phyloP scores from a whole-genome alignment of 2,888 invertebrate species.

The Macaria notata region DNA sequence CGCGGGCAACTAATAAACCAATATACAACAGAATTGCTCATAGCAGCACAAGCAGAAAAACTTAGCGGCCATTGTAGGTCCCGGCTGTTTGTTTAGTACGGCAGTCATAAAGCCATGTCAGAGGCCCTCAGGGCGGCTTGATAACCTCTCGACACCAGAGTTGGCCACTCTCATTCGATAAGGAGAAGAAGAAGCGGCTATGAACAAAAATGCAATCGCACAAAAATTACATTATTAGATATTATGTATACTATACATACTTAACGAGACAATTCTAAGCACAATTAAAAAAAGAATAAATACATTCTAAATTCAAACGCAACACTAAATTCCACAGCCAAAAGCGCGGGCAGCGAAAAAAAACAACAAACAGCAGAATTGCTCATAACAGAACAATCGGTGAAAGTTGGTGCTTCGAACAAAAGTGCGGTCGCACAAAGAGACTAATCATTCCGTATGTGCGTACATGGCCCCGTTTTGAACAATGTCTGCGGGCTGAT shows the following conservation, averaged over 20 bases:
- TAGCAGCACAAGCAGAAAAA: conserved; percentile 45
- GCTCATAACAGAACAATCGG: conserved; percentile 46
- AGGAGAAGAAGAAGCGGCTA: too few relatives aligned
- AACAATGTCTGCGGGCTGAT: conserved; percentile 78
- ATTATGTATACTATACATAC: too few relatives aligned
- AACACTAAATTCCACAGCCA: conserved; percentile 17
- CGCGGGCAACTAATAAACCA: conserved; percentile 26
- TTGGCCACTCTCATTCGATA: too few relatives aligned
- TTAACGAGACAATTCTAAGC: too few relatives aligned
- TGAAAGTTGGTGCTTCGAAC: conserved; percentile 49
- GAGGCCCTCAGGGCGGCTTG: too few relatives aligned
- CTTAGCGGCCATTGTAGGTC: conserved; percentile 39
- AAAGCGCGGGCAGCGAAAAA: conserved; percentile 27
- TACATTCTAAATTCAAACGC: background rate
- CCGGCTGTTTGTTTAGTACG: too few relatives aligned
- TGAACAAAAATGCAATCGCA: conserved; percentile 63
- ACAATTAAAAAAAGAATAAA: too few relatives aligned
- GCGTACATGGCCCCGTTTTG: conserved; percentile 78
- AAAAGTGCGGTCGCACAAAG: conserved; percentile 66
- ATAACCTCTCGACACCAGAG: too few relatives aligned
- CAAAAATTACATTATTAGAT: too few relatives aligned
- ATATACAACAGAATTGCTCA: conserved; percentile 43
- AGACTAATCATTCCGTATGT: conserved; percentile 72
- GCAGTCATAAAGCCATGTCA: too few relatives aligned
- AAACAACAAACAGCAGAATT: conserved; percentile 35